Evolutionary conservation across 2,888 invertebrate genomes (phyloP), one percentile per base, ranked within the genome.

Genomic region (Apantesis nais): DNA sequence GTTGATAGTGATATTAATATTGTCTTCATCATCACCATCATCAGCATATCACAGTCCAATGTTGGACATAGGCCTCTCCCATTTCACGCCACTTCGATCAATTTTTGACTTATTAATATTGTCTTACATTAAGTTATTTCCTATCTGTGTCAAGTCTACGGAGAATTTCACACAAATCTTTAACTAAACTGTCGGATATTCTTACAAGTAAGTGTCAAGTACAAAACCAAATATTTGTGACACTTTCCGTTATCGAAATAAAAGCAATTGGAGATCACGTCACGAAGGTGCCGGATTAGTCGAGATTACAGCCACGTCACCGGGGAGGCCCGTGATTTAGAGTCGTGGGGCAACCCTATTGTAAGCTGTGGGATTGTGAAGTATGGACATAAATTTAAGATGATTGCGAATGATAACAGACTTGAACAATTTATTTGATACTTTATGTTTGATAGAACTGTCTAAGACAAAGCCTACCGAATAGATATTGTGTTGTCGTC

Each of bases 251-350:
- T 31, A 66, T 65, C 44, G 34, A n/a, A 68, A 52, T 66, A 71
- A 67, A 62, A 71, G 41, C 64, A 52, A 48, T 58, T 52, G 55
- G 52, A 66, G 52, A 62, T 25, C n/a, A 39, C 72, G 69, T 73
- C 62, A 41, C 60, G 34, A 52, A 12, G 66, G 58, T 67, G 25
- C 25, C 70, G 62, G 75, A 74, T 81, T 77, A 81, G 71, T 65
- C 71, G 68, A 69, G 74, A 77, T 81, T 74, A 79, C 62, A 67
- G 58, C 52, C 52, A 37, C 62, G 75, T 74, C 77, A 68, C 76
- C 69, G 67, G 66, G 63, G 64, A n/a, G 41, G 71, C 74, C 72
- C 78, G 75, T 71, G 77, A 77, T 77, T 78, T 81, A 78, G 73
- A 71, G 71, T 44, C 25, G 62, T 58, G 70, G 66, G 64, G 73